Evolutionary conservation across 2,797 vertebrate genomes (phyloP).

Genomic region (Odontamblyopus rebecca): DNA sequence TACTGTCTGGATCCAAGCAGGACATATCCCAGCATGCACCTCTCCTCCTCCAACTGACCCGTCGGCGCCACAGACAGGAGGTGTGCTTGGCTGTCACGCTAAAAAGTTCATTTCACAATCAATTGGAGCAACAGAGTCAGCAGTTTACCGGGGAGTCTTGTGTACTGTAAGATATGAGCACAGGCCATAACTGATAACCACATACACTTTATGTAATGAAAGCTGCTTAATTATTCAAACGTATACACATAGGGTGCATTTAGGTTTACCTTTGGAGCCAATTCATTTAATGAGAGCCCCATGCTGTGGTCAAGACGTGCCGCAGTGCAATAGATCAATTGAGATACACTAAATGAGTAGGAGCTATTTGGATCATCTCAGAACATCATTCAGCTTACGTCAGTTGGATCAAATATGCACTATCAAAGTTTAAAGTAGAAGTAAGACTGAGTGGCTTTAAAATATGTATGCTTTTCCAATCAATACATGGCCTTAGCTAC

Average conservation of each 20-base stretch:
- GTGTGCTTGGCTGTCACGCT: slow-evolving; percentile 23
- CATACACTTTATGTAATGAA: slow-evolving; percentile 35
- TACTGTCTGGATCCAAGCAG: slow-evolving; percentile 61
- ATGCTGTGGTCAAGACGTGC: slow-evolving; percentile 3
- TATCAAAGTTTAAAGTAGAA: not conserved
- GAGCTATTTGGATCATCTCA: slow-evolving; percentile 3
- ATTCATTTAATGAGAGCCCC: slow-evolving; percentile 9
- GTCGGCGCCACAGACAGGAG: slow-evolving; percentile 24
- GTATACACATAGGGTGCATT: slow-evolving; percentile 12
- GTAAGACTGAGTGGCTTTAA: slow-evolving; percentile 3
- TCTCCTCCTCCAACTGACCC: slow-evolving; percentile 18
- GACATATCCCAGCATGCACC: slow-evolving; percentile 54
- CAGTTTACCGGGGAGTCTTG: slow-evolving; percentile 8
- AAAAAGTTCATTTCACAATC: slow-evolving; percentile 33
- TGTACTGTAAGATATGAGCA: slow-evolving; percentile 15
- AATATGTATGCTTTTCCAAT: not conserved
- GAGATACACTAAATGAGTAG: not conserved
- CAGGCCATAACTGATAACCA: slow-evolving; percentile 22
- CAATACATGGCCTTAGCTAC: not conserved
- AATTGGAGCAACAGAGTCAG: slow-evolving; percentile 28
- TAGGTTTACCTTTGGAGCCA: slow-evolving; percentile 9
- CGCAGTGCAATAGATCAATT: not conserved
- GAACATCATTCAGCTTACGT: not conserved
- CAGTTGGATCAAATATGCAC: slow-evolving; percentile 3
- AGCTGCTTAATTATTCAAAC: slow-evolving; percentile 32